Percentiles rank a stretch among this genome's conserved stretches.
These are phyloP conservation scores for Anhinga anhinga DNA, from an alignment of 2,113 vertebrate species.

Conservation along the genomic window DNA sequence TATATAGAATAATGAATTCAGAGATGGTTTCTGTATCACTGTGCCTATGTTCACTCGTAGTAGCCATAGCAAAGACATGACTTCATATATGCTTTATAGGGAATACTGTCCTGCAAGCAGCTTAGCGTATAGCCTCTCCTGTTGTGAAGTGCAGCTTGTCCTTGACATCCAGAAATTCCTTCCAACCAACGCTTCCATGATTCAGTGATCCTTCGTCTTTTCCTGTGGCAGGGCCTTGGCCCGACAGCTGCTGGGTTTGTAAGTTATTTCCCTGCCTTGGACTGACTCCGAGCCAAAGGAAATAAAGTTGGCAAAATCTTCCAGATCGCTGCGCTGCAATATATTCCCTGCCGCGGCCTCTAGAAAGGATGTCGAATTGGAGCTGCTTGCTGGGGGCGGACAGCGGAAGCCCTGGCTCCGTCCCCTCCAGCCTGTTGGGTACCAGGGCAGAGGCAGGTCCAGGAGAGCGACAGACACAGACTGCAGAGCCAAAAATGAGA, in stretches of 20 bases:
- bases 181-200: neutral
- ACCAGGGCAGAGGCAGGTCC: neutral
- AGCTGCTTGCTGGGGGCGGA: neutral
- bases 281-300: neutral
- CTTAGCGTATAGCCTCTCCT: neutral
- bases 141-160: neutral
- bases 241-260: neutral
- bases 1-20: neutral
- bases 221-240: neutral
- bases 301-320: neutral
- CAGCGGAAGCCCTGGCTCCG: neutral
- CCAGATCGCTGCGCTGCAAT: fast-evolving
- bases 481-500: neutral
- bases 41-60: neutral
- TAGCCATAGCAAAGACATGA: neutral
- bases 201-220: neutral
- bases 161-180: constrained; percentile 42
- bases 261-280: neutral
- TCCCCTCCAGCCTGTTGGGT: neutral
- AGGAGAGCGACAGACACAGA: neutral
- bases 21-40: neutral
- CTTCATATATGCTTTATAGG: neutral
- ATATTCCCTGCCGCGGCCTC: neutral
- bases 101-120: neutral
- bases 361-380: neutral